Percentiles rank a stretch among this genome's conserved stretches.
phyloP scores from a whole-genome alignment of 2,797 vertebrate species.

The Alectoris magna region DNA sequence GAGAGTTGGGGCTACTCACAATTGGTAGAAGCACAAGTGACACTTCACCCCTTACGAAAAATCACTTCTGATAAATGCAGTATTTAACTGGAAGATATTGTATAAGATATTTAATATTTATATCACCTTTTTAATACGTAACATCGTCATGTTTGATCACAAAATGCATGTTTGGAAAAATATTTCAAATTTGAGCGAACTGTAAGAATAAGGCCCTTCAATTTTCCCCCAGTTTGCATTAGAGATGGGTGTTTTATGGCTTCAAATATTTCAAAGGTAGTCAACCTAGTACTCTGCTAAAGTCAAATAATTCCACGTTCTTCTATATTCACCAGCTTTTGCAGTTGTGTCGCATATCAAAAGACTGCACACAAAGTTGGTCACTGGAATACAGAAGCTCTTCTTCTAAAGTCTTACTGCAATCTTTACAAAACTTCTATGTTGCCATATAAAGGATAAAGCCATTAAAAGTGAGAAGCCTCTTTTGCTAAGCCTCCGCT shows the following conservation, averaged over 20 bases:
- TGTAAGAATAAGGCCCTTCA: constrained; percentile 34
- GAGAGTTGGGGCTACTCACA: constrained; percentile 60
- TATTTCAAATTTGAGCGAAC: constrained; percentile 18
- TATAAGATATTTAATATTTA: constrained; percentile 58
- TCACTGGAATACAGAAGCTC: background rate
- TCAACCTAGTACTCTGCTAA: constrained; percentile 5
- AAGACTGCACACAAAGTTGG: constrained; percentile 7
- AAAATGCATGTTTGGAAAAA: constrained; percentile 29
- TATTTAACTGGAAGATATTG: constrained; percentile 70
- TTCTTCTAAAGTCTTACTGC: constrained; percentile 2
- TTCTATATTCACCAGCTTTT: constrained; percentile 31
- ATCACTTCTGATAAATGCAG: constrained; percentile 69
- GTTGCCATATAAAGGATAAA: background rate
- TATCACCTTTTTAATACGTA: constrained; percentile 43
- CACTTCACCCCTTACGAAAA: constrained; percentile 69
- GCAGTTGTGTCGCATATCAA: background rate
- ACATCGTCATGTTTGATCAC: constrained; percentile 48
- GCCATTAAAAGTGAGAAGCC: background rate
- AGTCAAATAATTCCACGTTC: constrained; percentile 32
- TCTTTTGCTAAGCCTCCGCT: background rate
- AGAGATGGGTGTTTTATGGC: constrained; percentile 6
- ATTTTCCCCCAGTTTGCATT: constrained; percentile 33
- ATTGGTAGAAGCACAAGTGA: constrained; percentile 65
- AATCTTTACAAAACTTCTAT: background rate
- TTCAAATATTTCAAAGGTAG: constrained; percentile 56